Evolutionary conservation across 92 coral and sea anemone genomes (phyloP), one percentile per base, ranked within the genome.

Genomic region (Palythoa grandis): DNA sequence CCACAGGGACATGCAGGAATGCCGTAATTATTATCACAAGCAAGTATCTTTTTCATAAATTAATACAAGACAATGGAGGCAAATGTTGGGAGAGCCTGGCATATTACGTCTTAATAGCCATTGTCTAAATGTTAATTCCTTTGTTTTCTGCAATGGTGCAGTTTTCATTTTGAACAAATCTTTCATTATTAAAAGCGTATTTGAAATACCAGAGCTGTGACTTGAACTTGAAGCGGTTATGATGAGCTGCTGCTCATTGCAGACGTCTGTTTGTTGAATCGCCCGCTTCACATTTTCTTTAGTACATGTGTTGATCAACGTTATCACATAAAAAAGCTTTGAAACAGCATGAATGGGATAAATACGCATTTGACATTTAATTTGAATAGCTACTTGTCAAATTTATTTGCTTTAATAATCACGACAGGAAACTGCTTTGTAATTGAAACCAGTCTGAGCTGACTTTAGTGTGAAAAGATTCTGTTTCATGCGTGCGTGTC

Each of bases 121-220:
- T 72, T 39, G 14, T 19, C 24, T 4, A 72, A 47, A 15, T 47
- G 77, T 39, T 13, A 39, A 72, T 5, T 37, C 19, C 57, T 77
- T 12, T 3, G 50, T 1, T 63, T 16, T 57, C 22, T n/a, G 4
- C 4, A 17, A 57, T 50, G 22, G 25, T 3, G 15, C 70, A 57
- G 15, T 54, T 17, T 25, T 29, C 53, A 2, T 57, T 22, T 24
- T 77, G 70, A 77, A 25, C 82, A 77, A 56, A 56, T 25, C 69
- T 54, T 60, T 58, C 52, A 16, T 77, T 29, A 56, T 25, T 76
- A 56, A 52, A 54, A 63, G 40, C 67, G 52, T 76, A 13, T 10
- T 58, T 56, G 53, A 77, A 60, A 77, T 77, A 29, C 70, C 39
- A 35, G 50, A 35, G 70, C 72, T 79, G 56, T 40, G 74, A 65